Evolutionary conservation across 2,113 vertebrate genomes (phyloP), one percentile per base, ranked within the genome.

Genomic region (Oxyruncus cristatus): DNA sequence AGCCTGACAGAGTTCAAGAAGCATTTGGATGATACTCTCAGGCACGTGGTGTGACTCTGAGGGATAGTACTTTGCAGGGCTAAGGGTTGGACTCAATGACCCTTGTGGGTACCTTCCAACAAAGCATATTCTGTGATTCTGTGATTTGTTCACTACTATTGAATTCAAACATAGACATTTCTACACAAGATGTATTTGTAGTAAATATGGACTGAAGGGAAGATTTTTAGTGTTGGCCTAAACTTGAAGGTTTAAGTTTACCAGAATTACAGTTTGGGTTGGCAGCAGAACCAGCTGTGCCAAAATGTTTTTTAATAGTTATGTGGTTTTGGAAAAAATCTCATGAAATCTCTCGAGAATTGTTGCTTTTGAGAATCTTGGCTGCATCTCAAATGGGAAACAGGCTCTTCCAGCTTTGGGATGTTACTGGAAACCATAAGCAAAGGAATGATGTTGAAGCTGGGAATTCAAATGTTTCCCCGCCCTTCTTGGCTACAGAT

Each of bases 391-490:
- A 89, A 76, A 75, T 73, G 42, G 83, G 74, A 92, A 93, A 84
- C 50, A 77, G 72, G 9, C n/a, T 92, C 8, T 66, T 91, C 44
- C 62, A 78, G 18, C 47, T 93, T 76, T 83, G 49, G 33, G 33
- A 83, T 88, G 66, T 92, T 76, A 74, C 58, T 81, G 74, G 46
- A 91, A 91, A 53, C 73, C 15, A 33, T 70, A 96, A 84, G 35
- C 37, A 67, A 46, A 61, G 35, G 30, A 85, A 22, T 44, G 0
- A 84, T 80, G 23, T 20, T 88, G 68, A 89, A 95, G 28, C 39
- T 93, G 85, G 58, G 82, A 96, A 92, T 86, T 76, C 46, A 78
- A 56, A 89, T 74, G 12, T 82, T 91, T 73, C 85, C 50, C 80
- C 4, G 0, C 67, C 82, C 22, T 86, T 91, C 39, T 88, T 81